Conservation (phyloP, 2,113 vertebrate species). For the human (Homo sapiens) region GRCh38 chr2:79459501-79460000, state of each 20-base stretch:
- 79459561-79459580: not conserved
- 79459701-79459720: not conserved
- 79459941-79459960: not conserved
- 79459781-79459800: conserved; percentile 1
- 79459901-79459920: not conserved
- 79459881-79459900: not conserved
- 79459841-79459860: not conserved
- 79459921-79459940: not conserved
- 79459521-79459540: conserved; percentile 16
- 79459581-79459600: conserved; percentile 34
- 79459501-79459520: not conserved
- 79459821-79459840: not conserved
- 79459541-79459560: conserved; percentile 19
- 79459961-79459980: not conserved
- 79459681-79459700: not conserved
- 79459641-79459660: not conserved
- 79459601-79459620: conserved; percentile 50
- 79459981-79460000: not conserved
- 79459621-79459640: not conserved
- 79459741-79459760: not conserved
- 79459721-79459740: not conserved
- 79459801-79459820: not conserved
- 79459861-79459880: not conserved
- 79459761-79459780: not conserved
- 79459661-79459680: conserved; percentile 30